Base-by-base conservation (phyloP, 2,888 invertebrate species). In the Rhagonycha lutea region DNA sequence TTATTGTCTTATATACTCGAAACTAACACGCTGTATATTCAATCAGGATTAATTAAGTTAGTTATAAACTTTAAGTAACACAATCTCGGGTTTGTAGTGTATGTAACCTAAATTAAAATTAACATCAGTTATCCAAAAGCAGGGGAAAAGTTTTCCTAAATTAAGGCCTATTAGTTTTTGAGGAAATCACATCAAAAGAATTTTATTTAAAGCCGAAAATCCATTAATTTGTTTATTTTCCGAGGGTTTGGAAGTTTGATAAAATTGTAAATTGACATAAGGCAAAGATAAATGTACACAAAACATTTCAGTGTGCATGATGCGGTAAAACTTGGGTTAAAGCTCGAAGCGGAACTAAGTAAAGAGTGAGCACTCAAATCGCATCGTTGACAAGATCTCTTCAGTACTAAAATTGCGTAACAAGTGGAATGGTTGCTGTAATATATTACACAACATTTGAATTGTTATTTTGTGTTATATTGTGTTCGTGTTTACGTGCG, bases 341-440 rank as follows among this genome's bases (percentile, higher is more conserved):
- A 47, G 74, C 68, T 62, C 24, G 74, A 69, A 65, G 72, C 69
- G 61, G 69, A 75, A 62, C 76, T 63, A 47, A 47, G 74, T 68
- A 65, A 75, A 61, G 78, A 76, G 79, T 77, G 47, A 47, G 77
- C 75, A 70, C 80, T 80, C 72, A 77, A 80, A 73, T 77, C 79
- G 79, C 78, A 69, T 78, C 78, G 72, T 69, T 76, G 78, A 80
- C 76, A 71, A 80, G 80, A 69, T 72, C 75, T 73, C 80, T 79
- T 74, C 78, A 78, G 67, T 72, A 70, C 72, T 65, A 74, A 77
- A 75, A 79, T 79, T 80, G 77, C 79, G 80, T 80, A 80, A 79
- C 78, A 80, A 80, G 79, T 78, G 75, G 76, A 78, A 47, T n/a
- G 47, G 47, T 47, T 47, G 47, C 47, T 47, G 47, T 47, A 70